phyloP scores from a whole-genome alignment of 2,113 vertebrate species.

The Aspidoscelis tigris region DNA sequence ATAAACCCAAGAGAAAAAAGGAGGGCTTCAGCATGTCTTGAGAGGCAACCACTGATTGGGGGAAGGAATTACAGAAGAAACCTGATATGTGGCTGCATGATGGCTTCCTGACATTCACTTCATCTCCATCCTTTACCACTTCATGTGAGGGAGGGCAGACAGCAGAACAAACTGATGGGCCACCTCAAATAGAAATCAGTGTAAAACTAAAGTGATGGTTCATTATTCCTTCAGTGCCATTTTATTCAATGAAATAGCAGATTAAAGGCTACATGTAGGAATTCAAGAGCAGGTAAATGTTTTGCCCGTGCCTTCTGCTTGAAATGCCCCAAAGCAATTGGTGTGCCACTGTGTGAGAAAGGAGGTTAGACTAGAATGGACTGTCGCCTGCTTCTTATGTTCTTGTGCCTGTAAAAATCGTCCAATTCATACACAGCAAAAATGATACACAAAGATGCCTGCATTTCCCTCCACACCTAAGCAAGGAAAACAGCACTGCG shows the following conservation, averaged over 20 bases:
- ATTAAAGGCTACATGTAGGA: too few relatives aligned
- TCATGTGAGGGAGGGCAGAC: slow-evolving; percentile 33
- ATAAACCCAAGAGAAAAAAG: slow-evolving; percentile 22
- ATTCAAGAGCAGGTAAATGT: too few relatives aligned
- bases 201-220: background rate
- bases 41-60: slow-evolving; percentile 30
- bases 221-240: background rate
- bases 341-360: too few relatives aligned
- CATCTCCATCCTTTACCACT: slow-evolving; percentile 32
- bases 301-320: too few relatives aligned
- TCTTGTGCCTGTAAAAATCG: background rate
- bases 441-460: background rate
- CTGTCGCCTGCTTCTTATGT: too few relatives aligned
- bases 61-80: slow-evolving; percentile 23
- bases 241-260: slow-evolving; percentile 32
- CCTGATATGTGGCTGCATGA: slow-evolving; percentile 37
- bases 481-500: slow-evolving; percentile 10
- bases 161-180: slow-evolving; percentile 31
- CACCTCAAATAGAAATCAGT: background rate
- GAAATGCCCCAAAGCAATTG: too few relatives aligned
- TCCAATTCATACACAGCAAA: background rate
- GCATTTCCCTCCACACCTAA: slow-evolving; percentile 16
- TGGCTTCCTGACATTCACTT: slow-evolving; percentile 31
- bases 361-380: too few relatives aligned
- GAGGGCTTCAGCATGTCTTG: slow-evolving; percentile 14